Evolutionary conservation across 1,140 invertebrate genomes (phyloP).

Genomic region (Drosophila pallidifrons): DNA sequence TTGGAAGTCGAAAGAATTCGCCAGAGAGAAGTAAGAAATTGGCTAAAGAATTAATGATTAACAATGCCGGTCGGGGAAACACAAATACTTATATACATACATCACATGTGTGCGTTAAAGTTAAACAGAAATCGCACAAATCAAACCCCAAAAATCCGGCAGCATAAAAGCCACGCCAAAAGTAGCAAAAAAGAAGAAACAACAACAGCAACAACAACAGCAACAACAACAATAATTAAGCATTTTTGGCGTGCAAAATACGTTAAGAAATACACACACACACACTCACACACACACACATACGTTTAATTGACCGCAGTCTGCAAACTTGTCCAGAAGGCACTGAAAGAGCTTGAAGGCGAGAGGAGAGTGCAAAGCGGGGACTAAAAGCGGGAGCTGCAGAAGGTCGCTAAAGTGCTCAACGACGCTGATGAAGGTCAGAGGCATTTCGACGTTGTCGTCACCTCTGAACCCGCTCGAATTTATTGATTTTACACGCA

Average conservation of each 20-base stretch:
- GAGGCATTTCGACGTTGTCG: conserved; percentile 73
- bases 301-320: conserved; percentile 36
- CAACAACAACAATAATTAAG: conserved; percentile 33
- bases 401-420: conserved; percentile 64
- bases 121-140: conserved; percentile 37
- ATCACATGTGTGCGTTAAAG: background rate
- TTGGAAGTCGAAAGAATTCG: conserved; percentile 22
- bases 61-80: conserved; percentile 28
- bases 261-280: conserved; percentile 30
- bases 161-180: conserved; percentile 29
- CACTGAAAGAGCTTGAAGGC: background rate
- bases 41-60: conserved; percentile 37
- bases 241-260: conserved; percentile 45
- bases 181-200: conserved; percentile 1
- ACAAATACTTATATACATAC: background rate
- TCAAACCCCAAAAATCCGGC: conserved; percentile 29
- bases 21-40: conserved; percentile 29
- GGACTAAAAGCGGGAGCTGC: background rate
- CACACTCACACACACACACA: conserved; percentile 10
- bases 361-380: background rate
- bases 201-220: conserved; percentile 13
- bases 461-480: conserved; percentile 79
- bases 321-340: conserved; percentile 11
- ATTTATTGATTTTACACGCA: conserved; percentile 80
- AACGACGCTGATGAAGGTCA: conserved; percentile 61